A percentile compares a stretch with the other conserved stretches of the same genome.
Conservation (phyloP, 2,797 vertebrate genomes). For the Cirrhinus mrigala region DNA sequence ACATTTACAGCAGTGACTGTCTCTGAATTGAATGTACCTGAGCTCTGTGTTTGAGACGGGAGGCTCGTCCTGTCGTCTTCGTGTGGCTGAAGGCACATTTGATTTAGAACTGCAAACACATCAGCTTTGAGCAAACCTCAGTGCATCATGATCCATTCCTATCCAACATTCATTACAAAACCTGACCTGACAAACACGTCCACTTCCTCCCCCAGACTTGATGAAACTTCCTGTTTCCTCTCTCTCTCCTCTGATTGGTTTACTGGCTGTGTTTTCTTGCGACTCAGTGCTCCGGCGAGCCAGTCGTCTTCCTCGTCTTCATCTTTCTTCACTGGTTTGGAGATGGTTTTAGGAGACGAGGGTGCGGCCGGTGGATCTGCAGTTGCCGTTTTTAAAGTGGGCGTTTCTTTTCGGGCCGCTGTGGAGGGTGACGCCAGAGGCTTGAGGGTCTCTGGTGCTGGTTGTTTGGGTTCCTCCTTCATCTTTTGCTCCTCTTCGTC, state of each 20-base stretch:
- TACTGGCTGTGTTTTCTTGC: constrained; percentile 74
- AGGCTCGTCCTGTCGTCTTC: constrained; percentile 57
- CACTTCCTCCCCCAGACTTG: constrained; percentile 48
- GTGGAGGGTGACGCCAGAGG: constrained; percentile 57
- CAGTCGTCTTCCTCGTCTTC: constrained; percentile 75
- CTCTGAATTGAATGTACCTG: constrained; percentile 65
- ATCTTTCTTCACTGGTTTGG: constrained; percentile 43
- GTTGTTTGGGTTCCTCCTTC: constrained; percentile 55
- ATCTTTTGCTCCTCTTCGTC: constrained; percentile 59
- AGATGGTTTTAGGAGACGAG: constrained; percentile 50
- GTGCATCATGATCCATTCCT: background rate
- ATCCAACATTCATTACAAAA: background rate
- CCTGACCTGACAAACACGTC: constrained; percentile 23
- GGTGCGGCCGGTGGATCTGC: constrained; percentile 33
- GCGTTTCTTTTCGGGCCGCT: constrained; percentile 46
- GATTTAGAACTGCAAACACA: constrained; percentile 70
- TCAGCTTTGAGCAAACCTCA: constrained; percentile 17
- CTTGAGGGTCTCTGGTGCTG: constrained; percentile 44
- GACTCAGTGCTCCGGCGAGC: constrained; percentile 79
- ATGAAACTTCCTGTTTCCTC: constrained; percentile 59
- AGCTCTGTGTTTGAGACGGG: constrained; percentile 44
- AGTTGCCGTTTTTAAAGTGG: constrained; percentile 50
- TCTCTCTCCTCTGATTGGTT: constrained; percentile 64
- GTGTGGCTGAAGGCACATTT: constrained; percentile 47
- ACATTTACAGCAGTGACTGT: background rate